phyloP scores from a whole-genome alignment of 2,888 invertebrate genomes.

The Euclidia mi region DNA sequence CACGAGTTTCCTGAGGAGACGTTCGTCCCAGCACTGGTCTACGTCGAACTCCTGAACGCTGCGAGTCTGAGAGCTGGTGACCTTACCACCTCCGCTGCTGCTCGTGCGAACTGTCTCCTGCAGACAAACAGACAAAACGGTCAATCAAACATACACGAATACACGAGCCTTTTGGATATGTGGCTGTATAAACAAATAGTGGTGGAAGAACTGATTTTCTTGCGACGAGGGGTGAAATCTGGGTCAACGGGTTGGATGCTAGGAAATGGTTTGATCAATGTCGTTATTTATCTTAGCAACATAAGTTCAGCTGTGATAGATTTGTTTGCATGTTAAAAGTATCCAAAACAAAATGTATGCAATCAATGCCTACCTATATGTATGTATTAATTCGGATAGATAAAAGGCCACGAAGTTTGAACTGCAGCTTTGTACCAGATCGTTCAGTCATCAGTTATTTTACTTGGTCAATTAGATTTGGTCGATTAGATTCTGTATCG shows the following conservation, averaged over 20 bases:
- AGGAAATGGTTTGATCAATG: not conserved
- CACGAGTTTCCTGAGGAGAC: slow-evolving; percentile 92
- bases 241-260: not conserved
- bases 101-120: slow-evolving; percentile 85
- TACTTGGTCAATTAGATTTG: too few species aligned
- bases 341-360: too few species aligned
- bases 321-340: too few species aligned
- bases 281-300: not conserved
- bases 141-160: not conserved
- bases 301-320: not conserved
- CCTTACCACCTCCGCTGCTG: slow-evolving; percentile 71
- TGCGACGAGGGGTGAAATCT: not conserved
- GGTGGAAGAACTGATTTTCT: too few species aligned
- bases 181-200: too few species aligned
- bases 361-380: too few species aligned
- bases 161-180: too few species aligned
- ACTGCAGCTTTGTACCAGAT: too few species aligned
- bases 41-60: slow-evolving; percentile 88
- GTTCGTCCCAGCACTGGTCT: slow-evolving; percentile 94
- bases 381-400: too few species aligned
- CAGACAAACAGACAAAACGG: slow-evolving; percentile 25
- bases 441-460: too few species aligned
- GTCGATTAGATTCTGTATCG: too few species aligned
- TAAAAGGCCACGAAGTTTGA: too few species aligned
- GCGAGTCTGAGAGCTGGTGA: slow-evolving; percentile 80